A percentile compares a stretch with the other conserved stretches of the same genome.
These are phyloP conservation scores for Willowsia nigromaculata DNA, from an alignment of 2,888 invertebrate genomes.

Conservation along the genomic window DNA sequence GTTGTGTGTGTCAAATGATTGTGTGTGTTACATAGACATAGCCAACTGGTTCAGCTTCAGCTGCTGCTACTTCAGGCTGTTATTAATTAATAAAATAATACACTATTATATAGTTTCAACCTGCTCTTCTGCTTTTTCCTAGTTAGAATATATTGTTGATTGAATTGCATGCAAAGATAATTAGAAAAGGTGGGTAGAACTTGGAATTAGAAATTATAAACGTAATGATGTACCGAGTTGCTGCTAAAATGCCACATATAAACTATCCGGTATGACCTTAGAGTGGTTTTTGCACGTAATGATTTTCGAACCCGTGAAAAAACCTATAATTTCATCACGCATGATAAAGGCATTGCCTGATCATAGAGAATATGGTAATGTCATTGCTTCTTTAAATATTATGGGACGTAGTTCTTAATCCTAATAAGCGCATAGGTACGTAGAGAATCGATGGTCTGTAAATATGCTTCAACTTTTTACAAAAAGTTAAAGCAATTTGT, in stretches of 20 bases:
- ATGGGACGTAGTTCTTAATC: too few species aligned
- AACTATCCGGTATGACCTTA: constrained; percentile 30
- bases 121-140: constrained; percentile 26
- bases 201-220: background rate
- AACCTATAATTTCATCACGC: background rate
- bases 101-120: background rate
- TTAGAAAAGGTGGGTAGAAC: constrained; percentile 12
- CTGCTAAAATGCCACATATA: constrained; percentile 22
- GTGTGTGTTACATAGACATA: too few species aligned
- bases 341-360: background rate
- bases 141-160: background rate
- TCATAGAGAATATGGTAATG: too few species aligned
- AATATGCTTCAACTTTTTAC: too few species aligned
- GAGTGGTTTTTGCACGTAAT: background rate
- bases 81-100: constrained; percentile 35
- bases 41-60: constrained; percentile 26
- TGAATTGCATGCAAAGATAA: constrained; percentile 3
- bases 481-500: too few species aligned
- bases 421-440: too few species aligned
- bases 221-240: background rate
- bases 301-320: background rate
- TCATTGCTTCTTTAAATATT: too few species aligned
- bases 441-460: too few species aligned
- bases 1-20: constrained; percentile 36
- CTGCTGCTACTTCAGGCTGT: constrained; percentile 10